These are phyloP conservation scores for Mystacides longicornis DNA, from an alignment of 2,888 invertebrate genomes.

Conservation along the genomic window DNA sequence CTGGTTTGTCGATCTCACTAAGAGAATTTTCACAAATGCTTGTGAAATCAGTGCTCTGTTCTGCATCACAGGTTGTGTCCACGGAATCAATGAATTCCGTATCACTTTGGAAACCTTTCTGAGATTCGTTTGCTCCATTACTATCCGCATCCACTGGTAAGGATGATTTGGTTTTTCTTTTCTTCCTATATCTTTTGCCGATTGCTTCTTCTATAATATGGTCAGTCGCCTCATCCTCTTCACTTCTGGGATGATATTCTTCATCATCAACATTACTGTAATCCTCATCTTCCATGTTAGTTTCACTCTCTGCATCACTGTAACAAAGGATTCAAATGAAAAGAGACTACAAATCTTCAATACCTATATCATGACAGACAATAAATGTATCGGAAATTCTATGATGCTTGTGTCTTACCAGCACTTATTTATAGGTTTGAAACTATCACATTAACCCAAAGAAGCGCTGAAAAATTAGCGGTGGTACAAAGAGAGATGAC, in stretches of 20 bases:
- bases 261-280: slow-evolving; percentile 21
- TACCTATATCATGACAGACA: no score
- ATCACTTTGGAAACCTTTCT: not conserved
- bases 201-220: slow-evolving; percentile 8
- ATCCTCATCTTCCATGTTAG: slow-evolving; percentile 11
- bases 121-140: not conserved
- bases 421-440: no score
- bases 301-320: not conserved
- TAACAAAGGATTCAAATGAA: not conserved
- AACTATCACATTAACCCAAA: no score
- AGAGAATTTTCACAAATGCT: not conserved
- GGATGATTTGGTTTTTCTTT: slow-evolving; percentile 30
- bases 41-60: no score
- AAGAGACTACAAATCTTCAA: not conserved
- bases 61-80: not conserved
- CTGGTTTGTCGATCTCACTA: not conserved
- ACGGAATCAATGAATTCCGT: not conserved
- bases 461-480: no score
- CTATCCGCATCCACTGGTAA: slow-evolving; percentile 10
- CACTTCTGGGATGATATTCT: slow-evolving; percentile 2
- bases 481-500: no score
- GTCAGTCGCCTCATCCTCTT: slow-evolving; percentile 11
- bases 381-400: no score
- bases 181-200: slow-evolving; percentile 4
- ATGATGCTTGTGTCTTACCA: no score